These are phyloP conservation scores for Pygoscelis adeliae DNA, from an alignment of 2,113 vertebrate genomes.

Conservation along the genomic window DNA sequence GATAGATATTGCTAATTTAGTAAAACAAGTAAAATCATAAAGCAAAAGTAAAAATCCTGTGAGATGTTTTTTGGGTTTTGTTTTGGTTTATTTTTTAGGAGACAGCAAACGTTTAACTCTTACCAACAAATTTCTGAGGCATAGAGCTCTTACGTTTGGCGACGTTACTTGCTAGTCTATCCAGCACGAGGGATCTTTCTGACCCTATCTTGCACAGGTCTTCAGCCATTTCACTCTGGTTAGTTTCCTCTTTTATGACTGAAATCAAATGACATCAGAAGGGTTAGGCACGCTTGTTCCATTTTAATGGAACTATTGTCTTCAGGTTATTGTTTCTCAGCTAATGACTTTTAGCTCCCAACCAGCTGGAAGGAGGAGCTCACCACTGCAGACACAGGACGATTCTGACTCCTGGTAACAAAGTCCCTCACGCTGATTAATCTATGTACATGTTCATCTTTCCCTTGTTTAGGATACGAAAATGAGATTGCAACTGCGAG, in stretches of 20 bases:
- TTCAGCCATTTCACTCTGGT: slow-evolving; percentile 96
- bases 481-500: background rate
- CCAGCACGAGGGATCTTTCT: slow-evolving; percentile 97
- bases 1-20: background rate
- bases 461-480: background rate
- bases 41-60: background rate
- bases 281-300: slow-evolving; percentile 60
- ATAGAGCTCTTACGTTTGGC: slow-evolving; percentile 99
- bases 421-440: background rate
- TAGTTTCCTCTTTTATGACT: slow-evolving; percentile 99
- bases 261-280: slow-evolving; percentile 89
- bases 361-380: background rate
- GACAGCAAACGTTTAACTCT: slow-evolving; percentile 91
- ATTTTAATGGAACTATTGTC: slow-evolving; percentile 53
- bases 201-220: slow-evolving; percentile 94
- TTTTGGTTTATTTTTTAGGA: slow-evolving; percentile 64
- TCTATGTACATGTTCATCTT: background rate
- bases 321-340: slow-evolving; percentile 26
- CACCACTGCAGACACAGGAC: background rate
- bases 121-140: slow-evolving; percentile 99
- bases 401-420: background rate
- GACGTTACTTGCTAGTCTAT: slow-evolving; percentile 99
- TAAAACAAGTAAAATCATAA: background rate
- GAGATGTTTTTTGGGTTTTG: background rate
- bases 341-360: background rate